phyloP scores from a whole-genome alignment of 2,113 vertebrate genomes.

The Trinectes maculatus region DNA sequence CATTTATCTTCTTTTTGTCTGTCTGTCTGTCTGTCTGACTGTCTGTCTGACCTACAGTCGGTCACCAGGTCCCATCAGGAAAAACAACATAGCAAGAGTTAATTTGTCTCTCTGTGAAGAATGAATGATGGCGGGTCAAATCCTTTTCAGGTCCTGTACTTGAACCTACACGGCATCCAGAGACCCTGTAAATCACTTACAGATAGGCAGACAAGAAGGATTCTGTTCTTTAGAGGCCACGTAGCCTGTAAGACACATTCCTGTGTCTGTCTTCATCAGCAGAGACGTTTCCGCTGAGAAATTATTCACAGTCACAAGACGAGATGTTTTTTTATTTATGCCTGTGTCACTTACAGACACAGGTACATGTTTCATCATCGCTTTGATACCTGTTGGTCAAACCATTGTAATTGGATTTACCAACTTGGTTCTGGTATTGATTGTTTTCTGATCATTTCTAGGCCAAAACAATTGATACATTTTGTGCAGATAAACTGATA shows the following conservation, averaged over 20 bases:
- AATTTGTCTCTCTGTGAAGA: constrained; percentile 43
- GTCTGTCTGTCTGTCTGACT: neutral
- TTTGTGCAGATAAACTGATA: too few species aligned
- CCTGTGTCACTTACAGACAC: neutral
- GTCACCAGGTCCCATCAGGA: neutral
- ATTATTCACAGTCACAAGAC: constrained; percentile 38
- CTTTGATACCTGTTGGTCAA: too few species aligned
- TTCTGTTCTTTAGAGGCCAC: constrained; percentile 25
- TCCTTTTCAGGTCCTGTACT: constrained; percentile 41
- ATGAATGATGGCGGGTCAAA: constrained; percentile 49
- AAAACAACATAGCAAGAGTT: constrained; percentile 64
- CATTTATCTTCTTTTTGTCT: too few species aligned
- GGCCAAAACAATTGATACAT: too few species aligned
- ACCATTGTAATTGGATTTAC: neutral
- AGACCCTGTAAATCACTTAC: constrained; percentile 19
- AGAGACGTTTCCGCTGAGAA: too few species aligned
- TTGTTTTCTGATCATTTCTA: too few species aligned
- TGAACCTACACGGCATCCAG: constrained; percentile 17
- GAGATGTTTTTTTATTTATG: neutral
- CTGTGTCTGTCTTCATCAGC: neutral
- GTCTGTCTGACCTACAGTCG: constrained; percentile 1
- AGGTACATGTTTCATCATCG: neutral
- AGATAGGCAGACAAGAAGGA: constrained; percentile 24
- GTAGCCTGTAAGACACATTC: constrained; percentile 21
- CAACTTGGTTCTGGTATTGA: too few species aligned